Conservation (phyloP, 2,888 invertebrate genomes). For the Eueremaeus valkanovi region DNA sequence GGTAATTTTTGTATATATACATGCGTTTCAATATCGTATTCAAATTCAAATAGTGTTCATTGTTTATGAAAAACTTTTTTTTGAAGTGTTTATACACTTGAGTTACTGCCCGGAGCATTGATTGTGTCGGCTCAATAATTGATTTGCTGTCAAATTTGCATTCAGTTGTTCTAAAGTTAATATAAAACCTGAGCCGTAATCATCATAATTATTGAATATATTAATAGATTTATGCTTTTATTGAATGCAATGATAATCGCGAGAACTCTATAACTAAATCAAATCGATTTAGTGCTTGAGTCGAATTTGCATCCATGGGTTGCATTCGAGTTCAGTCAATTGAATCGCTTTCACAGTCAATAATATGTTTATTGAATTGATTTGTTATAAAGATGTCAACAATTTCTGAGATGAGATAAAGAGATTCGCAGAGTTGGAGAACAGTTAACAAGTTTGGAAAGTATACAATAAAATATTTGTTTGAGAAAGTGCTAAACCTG, state of each 20-base stretch:
- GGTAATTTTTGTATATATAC: too few relatives aligned
- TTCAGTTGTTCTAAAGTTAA: background rate
- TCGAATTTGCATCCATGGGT: background rate
- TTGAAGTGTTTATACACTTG: too few relatives aligned
- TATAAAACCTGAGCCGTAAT: background rate
- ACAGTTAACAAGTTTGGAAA: background rate
- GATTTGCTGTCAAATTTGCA: background rate
- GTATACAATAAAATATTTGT: conserved; percentile 33
- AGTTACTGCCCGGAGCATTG: too few relatives aligned
- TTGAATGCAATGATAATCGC: background rate
- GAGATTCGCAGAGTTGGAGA: background rate
- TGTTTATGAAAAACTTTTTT: too few relatives aligned
- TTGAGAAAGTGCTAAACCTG: conserved; percentile 31
- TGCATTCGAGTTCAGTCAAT: too few relatives aligned
- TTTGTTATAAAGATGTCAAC: conserved; percentile 15
- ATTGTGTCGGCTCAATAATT: background rate
- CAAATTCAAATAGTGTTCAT: too few relatives aligned
- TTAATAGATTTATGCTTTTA: background rate
- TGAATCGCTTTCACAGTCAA: background rate
- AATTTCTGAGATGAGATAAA: conserved; percentile 9
- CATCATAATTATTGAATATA: background rate
- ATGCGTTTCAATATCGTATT: too few relatives aligned
- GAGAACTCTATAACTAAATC: too few relatives aligned
- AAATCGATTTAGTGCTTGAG: background rate
- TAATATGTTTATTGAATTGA: too few relatives aligned